A percentile compares a stretch with the other conserved stretches of the same genome.
These are phyloP conservation scores for Ovis aries DNA, from an alignment of 2,113 vertebrate genomes.

Conservation along the genomic window DNA sequence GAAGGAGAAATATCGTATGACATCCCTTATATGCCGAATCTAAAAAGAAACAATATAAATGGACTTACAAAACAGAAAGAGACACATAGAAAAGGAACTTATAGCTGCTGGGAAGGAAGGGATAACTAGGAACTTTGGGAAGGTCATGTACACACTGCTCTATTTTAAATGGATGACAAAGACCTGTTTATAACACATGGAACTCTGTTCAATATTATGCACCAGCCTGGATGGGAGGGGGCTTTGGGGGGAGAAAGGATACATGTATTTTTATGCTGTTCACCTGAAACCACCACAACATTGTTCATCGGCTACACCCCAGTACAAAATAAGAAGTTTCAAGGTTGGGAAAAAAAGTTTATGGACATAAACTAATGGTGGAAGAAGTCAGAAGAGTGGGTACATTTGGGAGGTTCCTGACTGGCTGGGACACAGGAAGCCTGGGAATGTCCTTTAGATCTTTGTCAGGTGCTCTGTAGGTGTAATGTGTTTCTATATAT, in stretches of 20 bases:
- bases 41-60: neutral
- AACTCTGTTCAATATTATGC: neutral
- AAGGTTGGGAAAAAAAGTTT: neutral
- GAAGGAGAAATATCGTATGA: neutral
- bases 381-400: neutral
- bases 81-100: neutral
- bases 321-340: neutral
- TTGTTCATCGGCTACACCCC: neutral
- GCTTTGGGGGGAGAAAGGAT: neutral
- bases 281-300: neutral
- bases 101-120: neutral
- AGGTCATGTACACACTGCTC: neutral
- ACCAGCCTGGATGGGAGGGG: neutral
- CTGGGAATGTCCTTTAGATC: neutral
- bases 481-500: neutral
- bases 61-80: neutral
- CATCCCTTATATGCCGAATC: neutral
- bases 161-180: neutral
- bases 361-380: neutral
- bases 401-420: neutral
- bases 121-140: neutral
- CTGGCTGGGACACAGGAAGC: neutral
- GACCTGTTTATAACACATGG: neutral
- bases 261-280: neutral
- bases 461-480: neutral